Conservation (phyloP, 30 jellyfish, hydroid and myxozoan species). For the Hydractinia echinata region DNA sequence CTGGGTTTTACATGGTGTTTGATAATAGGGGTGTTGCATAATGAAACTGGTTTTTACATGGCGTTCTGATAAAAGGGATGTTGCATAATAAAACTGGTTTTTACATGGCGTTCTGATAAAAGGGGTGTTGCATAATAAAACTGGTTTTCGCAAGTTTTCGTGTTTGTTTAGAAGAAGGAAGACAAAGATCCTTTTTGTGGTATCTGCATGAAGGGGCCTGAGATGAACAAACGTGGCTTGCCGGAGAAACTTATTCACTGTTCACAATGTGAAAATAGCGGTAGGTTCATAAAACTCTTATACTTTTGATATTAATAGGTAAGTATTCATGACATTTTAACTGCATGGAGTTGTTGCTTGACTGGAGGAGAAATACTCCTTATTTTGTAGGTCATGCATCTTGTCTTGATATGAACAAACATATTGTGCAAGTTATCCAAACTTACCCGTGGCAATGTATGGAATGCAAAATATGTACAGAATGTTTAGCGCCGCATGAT, state of each 20-base stretch:
- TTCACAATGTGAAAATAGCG: conserved; percentile 93
- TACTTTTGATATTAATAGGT: neutral
- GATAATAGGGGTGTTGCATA: too few relatives aligned
- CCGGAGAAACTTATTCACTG: conserved; percentile 81
- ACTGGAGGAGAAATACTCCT: neutral
- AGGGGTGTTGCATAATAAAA: too few relatives aligned
- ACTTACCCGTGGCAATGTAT: conserved; percentile 94
- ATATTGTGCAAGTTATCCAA: conserved; percentile 65
- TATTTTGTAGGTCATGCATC: conserved; percentile 81
- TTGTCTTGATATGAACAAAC: conserved; percentile 90
- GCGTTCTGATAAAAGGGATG: too few relatives aligned
- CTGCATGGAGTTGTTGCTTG: too few relatives aligned
- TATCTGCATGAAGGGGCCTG: conserved; percentile 85
- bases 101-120: too few relatives aligned
- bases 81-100: too few relatives aligned
- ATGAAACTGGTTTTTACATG: too few relatives aligned
- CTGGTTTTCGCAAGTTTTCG: too few relatives aligned
- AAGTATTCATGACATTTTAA: too few relatives aligned
- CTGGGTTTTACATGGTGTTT: too few relatives aligned
- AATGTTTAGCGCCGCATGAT: conserved; percentile 95
- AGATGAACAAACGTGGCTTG: conserved; percentile 73
- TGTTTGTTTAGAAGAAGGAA: neutral
- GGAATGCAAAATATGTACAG: conserved; percentile 95
- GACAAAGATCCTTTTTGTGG: conserved; percentile 90
- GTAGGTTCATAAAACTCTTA: conserved; percentile 34